Base-by-base conservation (phyloP, 2,113 vertebrate genomes). In the Leptodactylus fuscus region DNA sequence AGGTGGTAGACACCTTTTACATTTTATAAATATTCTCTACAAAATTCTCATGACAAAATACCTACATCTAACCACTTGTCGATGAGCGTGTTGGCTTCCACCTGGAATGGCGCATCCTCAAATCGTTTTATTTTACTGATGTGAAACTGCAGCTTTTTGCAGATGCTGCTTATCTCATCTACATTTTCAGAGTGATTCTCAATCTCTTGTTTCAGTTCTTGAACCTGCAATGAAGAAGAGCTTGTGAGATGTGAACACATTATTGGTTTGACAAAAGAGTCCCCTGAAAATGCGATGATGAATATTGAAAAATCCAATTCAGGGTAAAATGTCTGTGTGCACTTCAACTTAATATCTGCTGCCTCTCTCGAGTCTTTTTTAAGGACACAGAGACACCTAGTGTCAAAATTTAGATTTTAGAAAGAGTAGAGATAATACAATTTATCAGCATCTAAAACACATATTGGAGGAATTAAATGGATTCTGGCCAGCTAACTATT, bases 1-100 rank as follows among this genome's bases (percentile, higher is more conserved):
- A n/a, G n/a, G n/a, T n/a, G n/a, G n/a, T n/a, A n/a, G n/a, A n/a
- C n/a, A n/a, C n/a, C n/a, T n/a, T n/a, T n/a, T n/a, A n/a, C n/a
- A n/a, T n/a, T n/a, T 60, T 9, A 24, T 27, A 12, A 60, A 60
- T 60, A 3, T n/a, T 12, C 51, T 8, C 8, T 18, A 1, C 8
- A 22, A 9, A 70, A 4, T 71, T 38, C 13, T 46, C 13, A 48
- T 18, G 13, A 32, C n/a, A 87, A 44, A 1, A 82, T 89, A 88
- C 97, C 87, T 94, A 99, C 98, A 88, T 99, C 97, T 90, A 99
- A 93, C 97, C 97, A 99, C 91, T 91, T 93, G 91, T 99, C 97
- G 91, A 98, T 94, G 87, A 98, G 94, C 1, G 91, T 22, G 76
- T 98, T 95, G 46, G 97, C 96, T 87, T 98, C 98, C 0, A 93